Evolutionary conservation across 92 coral and sea anemone genomes (phyloP).

Genomic region (Zoanthus sansibaricus): DNA sequence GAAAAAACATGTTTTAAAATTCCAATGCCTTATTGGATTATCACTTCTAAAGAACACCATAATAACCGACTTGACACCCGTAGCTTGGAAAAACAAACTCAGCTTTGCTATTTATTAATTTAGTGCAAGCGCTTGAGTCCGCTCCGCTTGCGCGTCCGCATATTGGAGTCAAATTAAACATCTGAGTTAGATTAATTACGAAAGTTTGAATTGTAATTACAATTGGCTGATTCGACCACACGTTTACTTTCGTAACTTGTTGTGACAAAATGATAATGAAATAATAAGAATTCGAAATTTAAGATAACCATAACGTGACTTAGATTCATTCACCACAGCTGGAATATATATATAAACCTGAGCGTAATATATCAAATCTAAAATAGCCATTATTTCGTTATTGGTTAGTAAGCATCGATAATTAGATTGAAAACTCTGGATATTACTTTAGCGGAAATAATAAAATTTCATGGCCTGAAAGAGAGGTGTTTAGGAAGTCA

Average conservation of each 20-base stretch:
- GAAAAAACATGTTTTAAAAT: no score
- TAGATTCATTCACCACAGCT: background rate
- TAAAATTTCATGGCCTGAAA: no score
- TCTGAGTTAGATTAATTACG: background rate
- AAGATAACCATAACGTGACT: background rate
- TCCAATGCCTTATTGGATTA: no score
- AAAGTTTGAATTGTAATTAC: background rate
- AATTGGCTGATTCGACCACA: background rate
- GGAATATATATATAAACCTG: background rate
- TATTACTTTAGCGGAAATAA: no score
- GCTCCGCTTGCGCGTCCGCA: background rate
- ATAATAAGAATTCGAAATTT: background rate
- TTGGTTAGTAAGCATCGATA: background rate
- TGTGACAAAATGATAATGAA: background rate
- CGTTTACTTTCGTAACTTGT: background rate
- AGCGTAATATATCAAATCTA: background rate
- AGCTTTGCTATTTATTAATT: no score
- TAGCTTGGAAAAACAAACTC: no score
- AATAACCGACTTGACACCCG: no score
- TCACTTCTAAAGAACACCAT: no score
- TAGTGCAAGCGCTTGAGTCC: no score
- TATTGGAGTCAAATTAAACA: background rate
- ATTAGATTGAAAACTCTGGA: background rate
- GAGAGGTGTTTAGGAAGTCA: no score
- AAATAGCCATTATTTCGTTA: background rate